Conservation (phyloP, 1,140 invertebrate species). For the Neodiprion virginianus region DNA sequence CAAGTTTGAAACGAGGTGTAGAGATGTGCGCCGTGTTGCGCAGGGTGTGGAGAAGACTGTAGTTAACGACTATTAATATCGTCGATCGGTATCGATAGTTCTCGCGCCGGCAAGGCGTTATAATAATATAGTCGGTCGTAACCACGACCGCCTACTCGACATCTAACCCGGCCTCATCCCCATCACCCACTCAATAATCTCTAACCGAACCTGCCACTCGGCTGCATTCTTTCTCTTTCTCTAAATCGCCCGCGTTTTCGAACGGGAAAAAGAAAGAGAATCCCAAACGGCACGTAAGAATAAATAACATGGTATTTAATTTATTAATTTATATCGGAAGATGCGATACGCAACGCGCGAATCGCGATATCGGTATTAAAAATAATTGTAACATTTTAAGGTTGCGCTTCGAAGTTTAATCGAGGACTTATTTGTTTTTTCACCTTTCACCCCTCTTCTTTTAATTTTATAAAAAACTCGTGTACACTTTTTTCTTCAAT, state of each 20-base stretch:
- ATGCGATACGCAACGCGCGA: no score
- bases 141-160: slow-evolving; percentile 15
- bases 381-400: no score
- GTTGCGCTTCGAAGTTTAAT: no score
- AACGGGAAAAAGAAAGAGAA: no score
- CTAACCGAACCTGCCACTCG: not conserved
- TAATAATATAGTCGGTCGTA: slow-evolving; percentile 52
- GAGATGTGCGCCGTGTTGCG: slow-evolving; percentile 4
- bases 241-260: not conserved
- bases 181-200: not conserved
- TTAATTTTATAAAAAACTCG: no score
- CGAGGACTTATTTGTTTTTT: no score
- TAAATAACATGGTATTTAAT: no score
- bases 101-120: slow-evolving; percentile 49
- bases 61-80: slow-evolving; percentile 60
- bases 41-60: slow-evolving; percentile 45
- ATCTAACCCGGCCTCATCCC: not conserved
- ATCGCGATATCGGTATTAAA: no score
- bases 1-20: not conserved
- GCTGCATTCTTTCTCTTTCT: not conserved
- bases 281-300: no score
- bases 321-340: no score
- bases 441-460: no score
- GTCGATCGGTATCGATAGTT: slow-evolving; percentile 57
- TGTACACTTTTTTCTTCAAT: no score